Evolutionary conservation across 2,888 invertebrate species (phyloP), one percentile per base, ranked within the genome.

Genomic region (Phortica okadai): DNA sequence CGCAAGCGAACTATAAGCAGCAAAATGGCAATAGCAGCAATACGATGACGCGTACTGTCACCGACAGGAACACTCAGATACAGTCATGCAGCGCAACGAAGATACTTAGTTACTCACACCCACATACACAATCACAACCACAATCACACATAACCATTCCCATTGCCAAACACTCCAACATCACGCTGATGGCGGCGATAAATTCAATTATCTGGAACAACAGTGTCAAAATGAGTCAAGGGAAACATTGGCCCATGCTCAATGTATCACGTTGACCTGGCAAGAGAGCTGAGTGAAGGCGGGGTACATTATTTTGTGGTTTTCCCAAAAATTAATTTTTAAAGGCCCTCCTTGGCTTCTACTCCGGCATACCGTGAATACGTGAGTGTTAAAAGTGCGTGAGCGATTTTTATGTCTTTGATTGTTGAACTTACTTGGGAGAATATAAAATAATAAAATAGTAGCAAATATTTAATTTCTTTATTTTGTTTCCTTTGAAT

Each of bases 21-120:
- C 66, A 66, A 66, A 66, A 25, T 41, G 41, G 25, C 33, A 66
- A 66, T 25, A 25, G 10, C 64, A 66, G 41, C n/a, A 7, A 64
- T 64, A 7, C 8, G 50, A 50, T 50, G 50, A 50, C 50, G 50
- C 50, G 14, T 6, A 50, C 14, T 50, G 50, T 50, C 50, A 50
- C 14, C 50, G 8, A 11, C 50, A 50, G 50, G 33, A 33, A 5
- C 33, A 33, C 33, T 33, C 33, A 33, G 33, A 33, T 33, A 33
- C 50, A 50, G 50, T 50, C 50, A 6, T 50, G 8, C 14, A 50
- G 33, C 33, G 33, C 6, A 14, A 8, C 50, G 6, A 3, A 50
- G 50, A 50, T 2, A 50, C 50, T 50, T 14, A 6, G 50, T 6
- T 50, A 50, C 50, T 8, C 50, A 50, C 50, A 50, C 50, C 3